phyloP scores from a whole-genome alignment of 2,888 invertebrate species.

The Leptinotarsa tumamoca region DNA sequence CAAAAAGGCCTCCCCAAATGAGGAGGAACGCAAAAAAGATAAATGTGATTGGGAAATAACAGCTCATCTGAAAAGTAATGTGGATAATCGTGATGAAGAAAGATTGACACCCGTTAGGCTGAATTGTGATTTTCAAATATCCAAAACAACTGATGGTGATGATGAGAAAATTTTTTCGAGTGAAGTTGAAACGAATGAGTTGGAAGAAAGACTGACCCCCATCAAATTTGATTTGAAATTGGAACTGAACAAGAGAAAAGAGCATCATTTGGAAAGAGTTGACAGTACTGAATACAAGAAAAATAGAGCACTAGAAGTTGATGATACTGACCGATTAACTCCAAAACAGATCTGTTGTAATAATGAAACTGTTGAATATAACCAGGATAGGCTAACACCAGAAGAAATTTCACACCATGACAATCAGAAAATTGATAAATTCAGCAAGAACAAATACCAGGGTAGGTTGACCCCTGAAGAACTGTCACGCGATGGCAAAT shows the following conservation, averaged over 20 bases:
- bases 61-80: not conserved
- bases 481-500: not conserved
- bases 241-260: not conserved
- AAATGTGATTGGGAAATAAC: too few species aligned
- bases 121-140: not conserved
- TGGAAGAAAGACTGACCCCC: conserved; percentile 36
- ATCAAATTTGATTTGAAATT: conserved; percentile 9
- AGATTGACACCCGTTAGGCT: conserved; percentile 20
- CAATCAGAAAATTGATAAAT: not conserved
- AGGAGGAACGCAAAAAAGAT: too few species aligned
- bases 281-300: not conserved
- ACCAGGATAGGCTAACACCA: not conserved
- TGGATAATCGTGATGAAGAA: conserved; percentile 33
- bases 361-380: not conserved
- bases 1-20: too few species aligned
- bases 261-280: conserved; percentile 5
- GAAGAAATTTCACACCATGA: not conserved
- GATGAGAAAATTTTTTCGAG: not conserved
- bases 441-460: conserved; percentile 20
- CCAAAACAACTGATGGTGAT: conserved; percentile 6
- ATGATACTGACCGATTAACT: not conserved
- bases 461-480: conserved; percentile 26
- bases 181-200: conserved; percentile 21
- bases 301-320: not conserved
- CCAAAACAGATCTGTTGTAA: not conserved